Base-by-base conservation (phyloP, 1,140 invertebrate species). In the Metopolophium dirhodum region DNA sequence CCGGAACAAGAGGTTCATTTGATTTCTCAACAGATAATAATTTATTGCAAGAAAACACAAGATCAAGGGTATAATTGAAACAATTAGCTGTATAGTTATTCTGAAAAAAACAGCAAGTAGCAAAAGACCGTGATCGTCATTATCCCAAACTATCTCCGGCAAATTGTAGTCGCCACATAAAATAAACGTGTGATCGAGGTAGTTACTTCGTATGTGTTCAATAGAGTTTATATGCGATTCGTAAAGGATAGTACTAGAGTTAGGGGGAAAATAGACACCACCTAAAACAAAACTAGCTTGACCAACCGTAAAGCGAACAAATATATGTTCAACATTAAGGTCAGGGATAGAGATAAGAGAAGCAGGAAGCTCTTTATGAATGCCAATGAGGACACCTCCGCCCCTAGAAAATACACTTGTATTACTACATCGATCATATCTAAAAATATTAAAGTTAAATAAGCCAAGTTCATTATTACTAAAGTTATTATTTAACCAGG, bases 381-480 rank as follows among this genome's bases (percentile, higher is more conserved):
- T 49, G 45, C 45, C 35, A 83, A 83, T 83, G 77, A 83, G 14
- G 77, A 83, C 35, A 1, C 37, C 77, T 83, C 35, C 77, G 0
- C 85, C 85, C 9, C 45, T 26, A 87, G 35, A 49, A 87, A 47
- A 49, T 49, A 49, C 26, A 87, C 85, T 49, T 9, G 85, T 51
- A 51, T 49, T n/a, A 51, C 11, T 88, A 88, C 47, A 88, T 51
- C 45, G n/a, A 45, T 85, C 82, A 9, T 20, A 88, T 35, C 47
- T 88, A 88, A 88, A 87, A 88, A 88, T 88, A 88, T 51, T 88
- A 51, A 51, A 51, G n/a, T 88, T 88, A 51, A 7, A 51, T n/a
- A 88, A 51, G 18, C 86, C 47, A n/a, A 88, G 49, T 88, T 88
- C 47, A 7, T 30, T n/a, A 51, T 88, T 88, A n/a, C 8, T n/a